Evolutionary conservation across 35 echinoderm and acorn worm genomes (phyloP).

Genomic region (Diadema setosum): DNA sequence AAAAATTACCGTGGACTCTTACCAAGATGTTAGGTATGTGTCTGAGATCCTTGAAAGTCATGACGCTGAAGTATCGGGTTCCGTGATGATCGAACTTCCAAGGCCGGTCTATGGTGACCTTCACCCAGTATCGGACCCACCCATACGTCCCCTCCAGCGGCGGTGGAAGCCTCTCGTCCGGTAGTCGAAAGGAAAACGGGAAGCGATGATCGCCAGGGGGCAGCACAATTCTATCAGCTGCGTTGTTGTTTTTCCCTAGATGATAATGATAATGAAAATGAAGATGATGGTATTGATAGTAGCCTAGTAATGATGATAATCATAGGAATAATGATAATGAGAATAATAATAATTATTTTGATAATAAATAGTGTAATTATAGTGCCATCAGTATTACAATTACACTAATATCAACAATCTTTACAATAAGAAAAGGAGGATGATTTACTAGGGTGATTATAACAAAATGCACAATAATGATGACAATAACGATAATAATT

Average conservation of each 20-base stretch:
- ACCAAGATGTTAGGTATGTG: slow-evolving; percentile 12
- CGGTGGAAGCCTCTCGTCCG: slow-evolving; percentile 16
- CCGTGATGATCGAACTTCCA: slow-evolving; percentile 64
- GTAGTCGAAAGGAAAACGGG: slow-evolving; percentile 48
- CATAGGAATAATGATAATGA: too few relatives aligned
- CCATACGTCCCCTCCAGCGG: slow-evolving; percentile 54
- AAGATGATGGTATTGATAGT: not conserved
- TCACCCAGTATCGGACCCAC: slow-evolving; percentile 40
- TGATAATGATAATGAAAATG: not conserved
- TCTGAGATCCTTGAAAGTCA: slow-evolving; percentile 31
- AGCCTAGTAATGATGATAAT: not conserved
- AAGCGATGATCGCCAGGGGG: slow-evolving; percentile 43
- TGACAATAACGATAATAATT: too few relatives aligned
- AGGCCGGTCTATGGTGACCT: slow-evolving; percentile 45
- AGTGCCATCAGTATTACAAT: not conserved
- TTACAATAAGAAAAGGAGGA: not conserved
- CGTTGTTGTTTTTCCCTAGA: not conserved
- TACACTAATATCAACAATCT: not conserved
- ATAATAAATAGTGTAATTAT: not conserved
- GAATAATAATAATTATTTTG: not conserved
- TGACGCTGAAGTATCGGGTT: slow-evolving; percentile 34
- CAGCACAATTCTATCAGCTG: not conserved
- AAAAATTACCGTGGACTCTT: too few relatives aligned
- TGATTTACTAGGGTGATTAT: too few relatives aligned
- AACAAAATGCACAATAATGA: too few relatives aligned